Base-by-base conservation (phyloP, 2,797 vertebrate genomes). In the Astyanax mexicanus region DNA sequence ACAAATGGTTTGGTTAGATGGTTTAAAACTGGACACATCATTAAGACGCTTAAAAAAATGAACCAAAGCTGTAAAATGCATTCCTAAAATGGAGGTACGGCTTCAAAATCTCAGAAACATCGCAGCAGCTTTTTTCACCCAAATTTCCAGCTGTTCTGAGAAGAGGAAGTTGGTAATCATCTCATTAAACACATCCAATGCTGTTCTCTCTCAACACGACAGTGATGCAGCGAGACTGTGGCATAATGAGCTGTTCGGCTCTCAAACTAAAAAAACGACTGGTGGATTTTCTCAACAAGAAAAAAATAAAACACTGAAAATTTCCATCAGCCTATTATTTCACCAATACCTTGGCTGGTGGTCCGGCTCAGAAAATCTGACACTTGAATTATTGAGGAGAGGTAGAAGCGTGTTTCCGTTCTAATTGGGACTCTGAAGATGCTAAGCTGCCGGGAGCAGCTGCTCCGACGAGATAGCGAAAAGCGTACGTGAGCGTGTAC, bases 181-280 rank as follows among this genome's bases (percentile, higher is more conserved):
- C 69, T 75, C 52, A 68, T 60, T 69, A 78, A 62, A 79, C 64
- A 66, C 42, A 80, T 57, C 40, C 57, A 69, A 29, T 64, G 13
- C 55, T 72, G 62, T 17, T 47, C 44, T 70, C 29, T 60, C 67
- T n/a, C 66, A 69, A 69, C 65, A 61, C 65, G 74, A 77, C 72
- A 61, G 71, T 57, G 49, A 78, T 80, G 64, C 44, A 65, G 68
- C 35, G 38, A 35, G 67, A 12, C 37, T 10, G 44, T 64, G 69
- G 11, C 72, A 80, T 69, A 78, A 78, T 72, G 66, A 79, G 57
- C 70, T 82, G 38, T 27, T 70, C 57, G 47, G 47, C 49, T 74
- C 75, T 81, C 27, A 23, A 52, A 66, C 45, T 47, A 25, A 51
- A 55, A n/a, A 74, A 32, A 25, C 54, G 19, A 67, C 47, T 49